These are phyloP conservation scores for Periphyllus acericola DNA, from an alignment of 2,888 invertebrate species.

Conservation along the genomic window DNA sequence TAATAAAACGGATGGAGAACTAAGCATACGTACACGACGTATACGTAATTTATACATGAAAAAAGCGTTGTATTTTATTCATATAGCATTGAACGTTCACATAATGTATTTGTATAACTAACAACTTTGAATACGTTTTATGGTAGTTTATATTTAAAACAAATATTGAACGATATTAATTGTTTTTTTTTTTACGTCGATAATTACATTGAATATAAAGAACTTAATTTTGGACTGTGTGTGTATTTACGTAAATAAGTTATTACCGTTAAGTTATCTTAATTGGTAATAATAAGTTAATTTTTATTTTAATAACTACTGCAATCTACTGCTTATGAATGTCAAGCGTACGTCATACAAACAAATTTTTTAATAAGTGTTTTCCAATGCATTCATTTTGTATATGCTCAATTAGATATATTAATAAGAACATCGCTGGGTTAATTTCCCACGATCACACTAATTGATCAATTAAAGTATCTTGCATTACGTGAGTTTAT, in stretches of 20 bases:
- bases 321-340: conserved; percentile 3
- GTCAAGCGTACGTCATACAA: not conserved
- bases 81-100: too few relatives aligned
- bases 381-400: conserved; percentile 10
- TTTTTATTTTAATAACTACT: conserved; percentile 3
- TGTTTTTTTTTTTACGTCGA: not conserved
- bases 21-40: too few relatives aligned
- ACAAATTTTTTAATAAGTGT: not conserved
- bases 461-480: conserved; percentile 29
- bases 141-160: not conserved
- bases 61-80: too few relatives aligned
- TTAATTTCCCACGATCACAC: conserved; percentile 40
- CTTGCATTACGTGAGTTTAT: not conserved
- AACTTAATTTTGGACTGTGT: not conserved
- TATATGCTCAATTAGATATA: not conserved
- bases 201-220: not conserved
- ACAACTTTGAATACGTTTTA: not conserved
- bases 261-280: not conserved
- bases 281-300: not conserved
- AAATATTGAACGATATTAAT: conserved; percentile 10
- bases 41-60: not conserved
- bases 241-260: not conserved
- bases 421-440: not conserved
- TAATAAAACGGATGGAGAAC: not conserved
- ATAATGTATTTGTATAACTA: not conserved